A percentile compares a stretch with the other conserved stretches of the same genome.
These are phyloP conservation scores for Siniperca scherzeri DNA, from an alignment of 2,797 vertebrate genomes.

Conservation along the genomic window DNA sequence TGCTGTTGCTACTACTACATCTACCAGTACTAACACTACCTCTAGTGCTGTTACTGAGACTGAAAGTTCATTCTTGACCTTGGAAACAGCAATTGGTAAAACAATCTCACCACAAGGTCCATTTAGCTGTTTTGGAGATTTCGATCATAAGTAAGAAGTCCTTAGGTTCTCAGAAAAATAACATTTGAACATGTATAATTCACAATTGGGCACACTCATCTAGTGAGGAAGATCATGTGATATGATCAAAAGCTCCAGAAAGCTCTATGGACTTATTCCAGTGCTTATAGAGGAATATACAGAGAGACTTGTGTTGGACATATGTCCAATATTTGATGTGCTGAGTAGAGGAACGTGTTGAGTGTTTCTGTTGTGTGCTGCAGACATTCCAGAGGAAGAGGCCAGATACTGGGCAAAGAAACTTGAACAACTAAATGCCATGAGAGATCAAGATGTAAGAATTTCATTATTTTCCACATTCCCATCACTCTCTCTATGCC, in stretches of 20 bases:
- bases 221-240: no score
- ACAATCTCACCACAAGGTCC: background rate
- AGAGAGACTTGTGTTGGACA: background rate
- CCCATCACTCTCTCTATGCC: background rate
- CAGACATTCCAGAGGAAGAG: constrained; percentile 99
- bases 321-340: background rate
- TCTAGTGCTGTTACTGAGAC: background rate
- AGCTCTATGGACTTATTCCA: background rate
- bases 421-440: constrained; percentile 97
- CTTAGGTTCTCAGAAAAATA: no score
- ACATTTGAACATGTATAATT: no score
- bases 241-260: no score
- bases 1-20: background rate
- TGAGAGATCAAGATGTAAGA: constrained; percentile 97
- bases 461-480: background rate
- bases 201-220: no score
- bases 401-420: constrained; percentile 99
- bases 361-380: constrained; percentile 44
- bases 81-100: background rate
- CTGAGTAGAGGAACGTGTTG: constrained; percentile 1
- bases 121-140: background rate
- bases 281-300: background rate
- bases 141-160: background rate
- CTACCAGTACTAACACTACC: background rate
- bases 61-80: background rate